Conservation (phyloP, 1,140 invertebrate species). For the Dendrolimus kikuchii region DNA sequence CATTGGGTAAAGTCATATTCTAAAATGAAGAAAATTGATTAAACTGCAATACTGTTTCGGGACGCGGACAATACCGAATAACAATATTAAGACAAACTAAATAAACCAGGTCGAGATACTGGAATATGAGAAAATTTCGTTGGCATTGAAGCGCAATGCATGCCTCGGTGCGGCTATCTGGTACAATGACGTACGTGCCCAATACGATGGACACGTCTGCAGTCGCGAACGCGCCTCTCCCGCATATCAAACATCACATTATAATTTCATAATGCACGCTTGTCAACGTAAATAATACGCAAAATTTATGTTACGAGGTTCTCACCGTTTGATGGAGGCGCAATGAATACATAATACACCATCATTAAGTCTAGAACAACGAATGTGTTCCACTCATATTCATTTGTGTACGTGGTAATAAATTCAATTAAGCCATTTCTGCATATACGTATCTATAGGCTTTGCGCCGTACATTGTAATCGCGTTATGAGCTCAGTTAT, state of each 20-base stretch:
- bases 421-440: constrained; percentile 63
- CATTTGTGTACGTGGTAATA: constrained; percentile 64
- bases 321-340: constrained; percentile 57
- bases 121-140: constrained; percentile 2
- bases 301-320: constrained; percentile 71
- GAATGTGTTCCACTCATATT: constrained; percentile 57
- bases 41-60: too few species aligned
- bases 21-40: too few species aligned
- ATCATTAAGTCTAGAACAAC: constrained; percentile 53
- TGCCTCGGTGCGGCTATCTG: constrained; percentile 26
- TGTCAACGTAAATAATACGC: constrained; percentile 70
- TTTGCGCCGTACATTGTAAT: constrained; percentile 22
- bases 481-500: constrained; percentile 37
- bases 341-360: constrained; percentile 55
- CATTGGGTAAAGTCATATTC: too few species aligned
- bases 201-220: constrained; percentile 38
- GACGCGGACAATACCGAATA: too few species aligned
- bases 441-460: constrained; percentile 21
- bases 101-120: too few species aligned
- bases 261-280: constrained; percentile 68
- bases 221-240: constrained; percentile 20
- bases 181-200: constrained; percentile 45
- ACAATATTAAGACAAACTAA: too few species aligned
- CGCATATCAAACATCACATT: constrained; percentile 60
- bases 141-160: constrained; percentile 8